Evolutionary conservation across 2,888 invertebrate genomes (phyloP).

Genomic region (Oscheius sp.): DNA sequence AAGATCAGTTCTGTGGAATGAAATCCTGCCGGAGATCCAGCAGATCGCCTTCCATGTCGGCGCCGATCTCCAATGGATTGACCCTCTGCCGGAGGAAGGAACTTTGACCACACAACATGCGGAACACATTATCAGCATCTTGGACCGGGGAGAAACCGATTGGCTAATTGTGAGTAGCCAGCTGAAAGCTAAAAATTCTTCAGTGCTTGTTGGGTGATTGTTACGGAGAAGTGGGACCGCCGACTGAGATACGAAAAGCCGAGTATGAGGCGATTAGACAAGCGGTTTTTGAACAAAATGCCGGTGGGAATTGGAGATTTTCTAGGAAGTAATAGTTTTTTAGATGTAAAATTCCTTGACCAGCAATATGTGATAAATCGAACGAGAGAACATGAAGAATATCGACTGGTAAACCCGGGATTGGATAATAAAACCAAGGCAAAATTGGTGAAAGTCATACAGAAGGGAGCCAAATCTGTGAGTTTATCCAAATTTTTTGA

Average conservation of each 20-base stretch:
- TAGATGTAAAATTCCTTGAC: constrained; percentile 73
- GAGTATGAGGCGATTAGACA: constrained; percentile 74
- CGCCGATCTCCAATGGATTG: constrained; percentile 72
- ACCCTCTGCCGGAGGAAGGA: constrained; percentile 46
- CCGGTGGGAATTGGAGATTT: constrained; percentile 62
- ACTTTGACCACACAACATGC: constrained; percentile 43
- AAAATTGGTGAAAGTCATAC: constrained; percentile 49
- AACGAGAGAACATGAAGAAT: constrained; percentile 65
- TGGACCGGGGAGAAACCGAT: constrained; percentile 41
- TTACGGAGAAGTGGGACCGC: constrained; percentile 74
- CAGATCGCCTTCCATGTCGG: constrained; percentile 72
- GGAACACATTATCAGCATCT: constrained; percentile 39
- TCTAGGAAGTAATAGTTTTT: background rate
- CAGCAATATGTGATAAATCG: constrained; percentile 75
- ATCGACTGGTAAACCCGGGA: constrained; percentile 50
- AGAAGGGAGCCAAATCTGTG: constrained; percentile 56
- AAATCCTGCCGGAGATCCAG: constrained; percentile 72
- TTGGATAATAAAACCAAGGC: constrained; percentile 41
- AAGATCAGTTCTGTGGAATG: constrained; percentile 59
- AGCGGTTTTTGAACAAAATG: constrained; percentile 71
- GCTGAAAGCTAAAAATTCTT: background rate
- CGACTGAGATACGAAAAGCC: constrained; percentile 73
- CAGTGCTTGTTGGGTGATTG: constrained; percentile 75
- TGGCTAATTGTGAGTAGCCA: constrained; percentile 47
- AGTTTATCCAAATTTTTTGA: constrained; percentile 1